These are phyloP conservation scores for Thumatha senex DNA, from an alignment of 2,888 invertebrate genomes.

Conservation along the genomic window DNA sequence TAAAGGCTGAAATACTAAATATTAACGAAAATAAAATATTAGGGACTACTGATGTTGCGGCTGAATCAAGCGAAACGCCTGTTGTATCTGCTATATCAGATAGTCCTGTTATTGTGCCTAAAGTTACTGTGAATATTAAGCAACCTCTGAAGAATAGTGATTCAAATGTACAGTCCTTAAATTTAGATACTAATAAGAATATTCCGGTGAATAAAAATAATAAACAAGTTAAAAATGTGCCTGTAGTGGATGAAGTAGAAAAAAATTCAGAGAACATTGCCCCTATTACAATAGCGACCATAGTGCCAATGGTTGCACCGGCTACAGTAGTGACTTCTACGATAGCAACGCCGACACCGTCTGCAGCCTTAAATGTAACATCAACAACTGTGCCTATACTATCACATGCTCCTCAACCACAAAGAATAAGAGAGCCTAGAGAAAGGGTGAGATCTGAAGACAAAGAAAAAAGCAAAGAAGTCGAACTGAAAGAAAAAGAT, in stretches of 20 bases:
- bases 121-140: constrained; percentile 73
- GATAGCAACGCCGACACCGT: constrained; percentile 25
- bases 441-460: constrained; percentile 57
- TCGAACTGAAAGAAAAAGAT: constrained; percentile 42
- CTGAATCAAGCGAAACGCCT: constrained; percentile 79
- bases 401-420: constrained; percentile 48
- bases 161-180: constrained; percentile 55
- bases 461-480: constrained; percentile 46
- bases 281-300: constrained; percentile 21
- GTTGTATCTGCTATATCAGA: constrained; percentile 89
- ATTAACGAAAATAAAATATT: constrained; percentile 70
- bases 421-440: constrained; percentile 59
- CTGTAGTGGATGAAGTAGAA: constrained; percentile 58
- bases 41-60: constrained; percentile 62
- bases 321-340: constrained; percentile 22
- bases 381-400: constrained; percentile 18
- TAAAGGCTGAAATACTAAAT: constrained; percentile 73
- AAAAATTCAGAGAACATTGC: constrained; percentile 41
- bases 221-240: constrained; percentile 63
- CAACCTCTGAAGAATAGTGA: constrained; percentile 69
- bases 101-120: constrained; percentile 86
- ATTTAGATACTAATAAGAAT: constrained; percentile 69
- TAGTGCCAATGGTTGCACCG: constrained; percentile 29
- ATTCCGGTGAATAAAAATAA: constrained; percentile 58
- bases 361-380: constrained; percentile 10